These are phyloP conservation scores for Pachyrhynchus sulphureomaculatus DNA, from an alignment of 1,140 invertebrate genomes.

Conservation along the genomic window DNA sequence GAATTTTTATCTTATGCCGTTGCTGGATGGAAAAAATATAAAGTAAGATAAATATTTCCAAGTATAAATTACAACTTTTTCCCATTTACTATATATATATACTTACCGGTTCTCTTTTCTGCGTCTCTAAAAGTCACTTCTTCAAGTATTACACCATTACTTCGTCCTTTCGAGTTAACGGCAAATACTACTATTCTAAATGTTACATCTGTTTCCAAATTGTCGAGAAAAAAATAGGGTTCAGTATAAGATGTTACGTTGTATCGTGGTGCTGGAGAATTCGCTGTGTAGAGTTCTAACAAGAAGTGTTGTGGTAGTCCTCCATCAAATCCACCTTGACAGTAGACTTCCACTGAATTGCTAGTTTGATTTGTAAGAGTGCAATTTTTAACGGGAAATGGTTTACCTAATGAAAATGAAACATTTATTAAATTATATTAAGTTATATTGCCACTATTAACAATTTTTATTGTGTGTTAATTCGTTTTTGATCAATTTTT, in stretches of 20 bases:
- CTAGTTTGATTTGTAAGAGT: conserved; percentile 72
- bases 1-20: too few species aligned
- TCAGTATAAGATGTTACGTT: conserved; percentile 66
- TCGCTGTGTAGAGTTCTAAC: conserved; percentile 71
- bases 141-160: conserved; percentile 66
- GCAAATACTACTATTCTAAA: conserved; percentile 74
- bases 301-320: conserved; percentile 78
- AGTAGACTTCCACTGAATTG: conserved; percentile 71
- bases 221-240: conserved; percentile 67
- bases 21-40: too few species aligned
- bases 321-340: conserved; percentile 79
- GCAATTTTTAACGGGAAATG: conserved; percentile 74
- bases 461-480: too few species aligned
- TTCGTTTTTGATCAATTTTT: too few species aligned
- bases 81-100: too few species aligned
- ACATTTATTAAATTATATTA: too few species aligned
- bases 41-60: too few species aligned
- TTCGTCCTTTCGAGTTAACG: conserved; percentile 77
- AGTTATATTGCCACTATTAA: too few species aligned
- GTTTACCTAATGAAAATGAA: conserved; percentile 64
- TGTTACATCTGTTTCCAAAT: conserved; percentile 72
- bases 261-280: conserved; percentile 58
- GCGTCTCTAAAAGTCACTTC: conserved; percentile 76
- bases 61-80: too few species aligned
- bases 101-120: conserved; percentile 79